These are phyloP conservation scores for Elanoides forficatus DNA, from an alignment of 2,113 vertebrate species.

Conservation along the genomic window DNA sequence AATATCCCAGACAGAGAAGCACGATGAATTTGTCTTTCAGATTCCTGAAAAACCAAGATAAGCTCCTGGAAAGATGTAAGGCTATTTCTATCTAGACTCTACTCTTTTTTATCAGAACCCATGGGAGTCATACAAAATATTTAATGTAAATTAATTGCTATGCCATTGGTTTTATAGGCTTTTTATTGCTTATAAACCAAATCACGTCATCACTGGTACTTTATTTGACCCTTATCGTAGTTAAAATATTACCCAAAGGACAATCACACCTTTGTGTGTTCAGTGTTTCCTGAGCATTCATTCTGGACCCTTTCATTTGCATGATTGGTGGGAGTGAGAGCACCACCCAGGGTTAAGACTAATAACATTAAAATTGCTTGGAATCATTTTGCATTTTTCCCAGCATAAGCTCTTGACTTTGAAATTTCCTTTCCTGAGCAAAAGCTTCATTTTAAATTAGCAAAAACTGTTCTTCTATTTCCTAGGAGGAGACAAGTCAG, in stretches of 20 bases:
- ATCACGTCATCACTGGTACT: not conserved
- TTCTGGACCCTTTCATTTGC: not conserved
- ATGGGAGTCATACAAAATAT: not conserved
- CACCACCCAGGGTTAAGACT: not conserved
- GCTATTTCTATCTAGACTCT: not conserved
- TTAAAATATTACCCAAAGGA: constrained; percentile 16
- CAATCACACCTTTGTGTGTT: not conserved
- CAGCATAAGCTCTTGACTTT: not conserved
- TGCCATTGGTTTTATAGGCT: not conserved
- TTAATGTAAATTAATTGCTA: not conserved
- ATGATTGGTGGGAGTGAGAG: not conserved
- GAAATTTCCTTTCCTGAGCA: not conserved
- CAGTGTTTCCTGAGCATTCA: not conserved
- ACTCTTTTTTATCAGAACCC: not conserved
- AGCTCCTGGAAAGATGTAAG: not conserved
- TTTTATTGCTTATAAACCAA: constrained; percentile 15
- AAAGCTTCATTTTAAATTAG: not conserved
- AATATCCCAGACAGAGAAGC: not conserved
- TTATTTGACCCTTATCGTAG: not conserved
- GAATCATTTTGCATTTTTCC: not conserved
- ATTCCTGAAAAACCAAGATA: not conserved
- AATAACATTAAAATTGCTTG: not conserved
- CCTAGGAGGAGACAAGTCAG: not conserved
- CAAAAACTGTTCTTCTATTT: not conserved
- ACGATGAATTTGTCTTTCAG: not conserved